These are phyloP conservation scores for Salarias fasciatus DNA, from an alignment of 2,797 vertebrate species.

Conservation along the genomic window DNA sequence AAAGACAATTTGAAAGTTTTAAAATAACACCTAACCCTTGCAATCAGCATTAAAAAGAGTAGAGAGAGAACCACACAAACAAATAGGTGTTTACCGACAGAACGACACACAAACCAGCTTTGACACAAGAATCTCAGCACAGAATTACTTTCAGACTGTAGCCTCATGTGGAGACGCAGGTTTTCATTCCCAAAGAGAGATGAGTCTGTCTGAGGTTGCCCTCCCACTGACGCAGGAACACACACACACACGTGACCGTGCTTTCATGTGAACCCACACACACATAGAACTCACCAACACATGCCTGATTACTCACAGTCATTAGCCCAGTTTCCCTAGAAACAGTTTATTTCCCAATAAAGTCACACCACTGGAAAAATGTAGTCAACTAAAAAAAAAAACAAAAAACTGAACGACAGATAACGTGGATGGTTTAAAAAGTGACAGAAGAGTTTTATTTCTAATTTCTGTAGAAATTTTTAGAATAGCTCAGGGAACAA, in stretches of 20 bases:
- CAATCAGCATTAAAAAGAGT: conserved; percentile 1
- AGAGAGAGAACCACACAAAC: conserved; percentile 18
- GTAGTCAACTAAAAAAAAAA: conserved; percentile 3
- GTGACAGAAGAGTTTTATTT: no score
- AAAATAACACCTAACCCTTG: no score
- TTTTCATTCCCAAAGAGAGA: conserved; percentile 53
- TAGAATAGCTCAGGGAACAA: conserved; percentile 14
- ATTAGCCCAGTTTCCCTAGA: conserved; percentile 54
- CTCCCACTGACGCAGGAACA: conserved; percentile 28
- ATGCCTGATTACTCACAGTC: conserved; percentile 50
- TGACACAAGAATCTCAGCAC: not conserved
- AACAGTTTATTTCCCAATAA: conserved; percentile 19
- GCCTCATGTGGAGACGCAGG: conserved; percentile 29
- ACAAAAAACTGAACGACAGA: not conserved
- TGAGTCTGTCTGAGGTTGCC: conserved; percentile 54
- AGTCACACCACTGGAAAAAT: conserved; percentile 8
- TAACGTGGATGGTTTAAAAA: no score
- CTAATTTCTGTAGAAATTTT: no score
- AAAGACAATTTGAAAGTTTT: no score
- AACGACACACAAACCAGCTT: conserved; percentile 13
- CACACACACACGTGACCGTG: conserved; percentile 23
- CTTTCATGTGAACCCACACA: conserved; percentile 11
- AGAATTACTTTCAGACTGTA: conserved; percentile 4
- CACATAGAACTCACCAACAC: conserved; percentile 28
- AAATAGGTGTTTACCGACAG: conserved; percentile 13